Percentiles rank a stretch among this genome's conserved stretches.
Evolutionary conservation across 2,888 invertebrate species (phyloP).

Genomic region (Ichneumoninae sp.): DNA sequence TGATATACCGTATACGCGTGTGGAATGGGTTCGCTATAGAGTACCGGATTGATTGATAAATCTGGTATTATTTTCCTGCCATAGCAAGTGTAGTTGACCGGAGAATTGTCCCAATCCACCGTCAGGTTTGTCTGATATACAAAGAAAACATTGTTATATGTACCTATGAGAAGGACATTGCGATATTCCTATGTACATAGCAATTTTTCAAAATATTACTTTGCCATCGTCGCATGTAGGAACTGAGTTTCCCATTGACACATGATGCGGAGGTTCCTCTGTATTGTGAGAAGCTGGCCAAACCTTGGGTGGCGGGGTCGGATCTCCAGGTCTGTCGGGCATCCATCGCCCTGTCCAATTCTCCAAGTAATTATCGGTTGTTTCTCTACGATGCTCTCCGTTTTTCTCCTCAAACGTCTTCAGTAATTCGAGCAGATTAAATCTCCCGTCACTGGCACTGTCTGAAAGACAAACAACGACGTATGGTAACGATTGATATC

Average conservation of each 20-base stretch:
- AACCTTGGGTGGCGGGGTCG: conserved; percentile 75
- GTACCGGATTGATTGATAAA: conserved; percentile 83
- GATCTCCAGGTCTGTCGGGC: conserved; percentile 78
- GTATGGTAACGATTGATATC: not conserved
- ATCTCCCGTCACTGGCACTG: conserved; percentile 57
- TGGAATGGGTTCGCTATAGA: conserved; percentile 86
- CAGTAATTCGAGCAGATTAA: conserved; percentile 62
- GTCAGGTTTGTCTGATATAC: conserved; percentile 86
- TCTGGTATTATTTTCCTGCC: conserved; percentile 85
- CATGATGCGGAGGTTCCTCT: conserved; percentile 78
- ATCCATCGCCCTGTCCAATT: conserved; percentile 84
- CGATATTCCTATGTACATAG: conserved; percentile 57
- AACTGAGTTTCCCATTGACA: conserved; percentile 86
- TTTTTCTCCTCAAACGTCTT: conserved; percentile 53
- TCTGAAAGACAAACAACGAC: conserved; percentile 42
- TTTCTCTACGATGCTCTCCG: conserved; percentile 67
- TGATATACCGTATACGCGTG: conserved; percentile 86
- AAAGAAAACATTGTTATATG: conserved; percentile 75
- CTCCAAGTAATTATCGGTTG: conserved; percentile 65
- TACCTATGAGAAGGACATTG: conserved; percentile 61
- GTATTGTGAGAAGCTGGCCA: conserved; percentile 60
- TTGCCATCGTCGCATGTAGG: conserved; percentile 89
- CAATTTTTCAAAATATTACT: conserved; percentile 82
- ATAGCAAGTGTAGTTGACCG: conserved; percentile 87
- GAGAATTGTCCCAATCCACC: conserved; percentile 87